Percentiles rank a stretch among this genome's conserved stretches.
phyloP scores from a whole-genome alignment of 2,113 vertebrate genomes.

The Spilogale gracilis region DNA sequence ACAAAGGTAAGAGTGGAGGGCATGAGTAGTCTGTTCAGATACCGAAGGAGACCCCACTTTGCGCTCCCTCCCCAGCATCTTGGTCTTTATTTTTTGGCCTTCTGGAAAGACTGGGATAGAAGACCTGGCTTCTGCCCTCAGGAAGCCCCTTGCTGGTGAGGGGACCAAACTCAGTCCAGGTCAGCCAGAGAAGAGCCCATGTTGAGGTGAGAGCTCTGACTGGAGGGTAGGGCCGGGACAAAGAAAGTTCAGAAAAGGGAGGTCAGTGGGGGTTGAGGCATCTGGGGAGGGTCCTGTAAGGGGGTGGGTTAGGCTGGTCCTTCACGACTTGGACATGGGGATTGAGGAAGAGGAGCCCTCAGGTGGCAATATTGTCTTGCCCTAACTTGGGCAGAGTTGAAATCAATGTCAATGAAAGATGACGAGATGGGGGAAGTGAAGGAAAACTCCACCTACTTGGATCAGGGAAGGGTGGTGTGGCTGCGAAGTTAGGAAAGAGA shows the following conservation, averaged over 20 bases:
- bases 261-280: too few relatives aligned
- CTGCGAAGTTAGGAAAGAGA: neutral
- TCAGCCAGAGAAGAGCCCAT: neutral
- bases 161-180: neutral
- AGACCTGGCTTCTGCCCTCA: neutral
- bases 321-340: neutral
- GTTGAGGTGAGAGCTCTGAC: too few relatives aligned
- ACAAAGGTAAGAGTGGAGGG: neutral
- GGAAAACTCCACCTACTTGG: neutral
- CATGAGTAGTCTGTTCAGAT: neutral
- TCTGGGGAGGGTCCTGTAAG: neutral
- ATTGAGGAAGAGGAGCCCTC: neutral
- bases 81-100: neutral
- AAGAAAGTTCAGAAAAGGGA: neutral
- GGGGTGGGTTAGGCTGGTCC: neutral
- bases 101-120: neutral
- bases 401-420: neutral
- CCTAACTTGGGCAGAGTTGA: neutral
- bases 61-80: rapidly evolving
- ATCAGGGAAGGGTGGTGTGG: neutral
- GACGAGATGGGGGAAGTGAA: neutral
- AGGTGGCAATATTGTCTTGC: neutral
- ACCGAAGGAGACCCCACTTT: neutral
- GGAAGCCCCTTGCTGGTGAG: neutral
- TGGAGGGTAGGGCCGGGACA: neutral